Evolutionary conservation across 92 coral and sea anemone genomes (phyloP).

Genomic region (Epizoanthus stellaris): DNA sequence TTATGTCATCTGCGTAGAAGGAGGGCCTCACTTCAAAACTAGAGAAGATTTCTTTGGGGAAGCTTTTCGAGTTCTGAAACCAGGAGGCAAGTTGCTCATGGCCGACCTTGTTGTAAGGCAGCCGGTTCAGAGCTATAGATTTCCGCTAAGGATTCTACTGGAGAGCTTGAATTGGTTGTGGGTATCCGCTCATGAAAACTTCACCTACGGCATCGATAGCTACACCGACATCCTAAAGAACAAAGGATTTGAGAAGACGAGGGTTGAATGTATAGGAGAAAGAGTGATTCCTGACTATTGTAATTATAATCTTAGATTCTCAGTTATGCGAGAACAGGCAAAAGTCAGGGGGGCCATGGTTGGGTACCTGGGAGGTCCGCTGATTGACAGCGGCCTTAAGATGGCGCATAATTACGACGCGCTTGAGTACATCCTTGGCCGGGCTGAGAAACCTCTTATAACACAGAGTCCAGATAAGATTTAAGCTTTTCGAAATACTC

Average conservation of each 20-base stretch:
- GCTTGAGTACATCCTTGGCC: constrained; percentile 13
- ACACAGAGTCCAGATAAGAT: not conserved
- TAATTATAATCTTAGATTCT: constrained; percentile 20
- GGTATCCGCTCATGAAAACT: constrained; percentile 17
- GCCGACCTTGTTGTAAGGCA: constrained; percentile 38
- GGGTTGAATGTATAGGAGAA: constrained; percentile 52
- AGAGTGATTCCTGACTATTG: constrained; percentile 58
- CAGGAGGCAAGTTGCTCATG: constrained; percentile 54
- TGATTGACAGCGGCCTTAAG: constrained; percentile 33
- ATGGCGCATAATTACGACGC: not conserved
- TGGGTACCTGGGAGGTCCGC: constrained; percentile 55
- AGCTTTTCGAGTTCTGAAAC: constrained; percentile 68
- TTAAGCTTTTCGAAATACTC: not conserved
- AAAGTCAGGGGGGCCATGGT: constrained; percentile 58
- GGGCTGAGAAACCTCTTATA: constrained; percentile 12
- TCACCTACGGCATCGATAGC: constrained; percentile 36
- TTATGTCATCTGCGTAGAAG: constrained; percentile 58
- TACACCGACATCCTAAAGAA: not conserved
- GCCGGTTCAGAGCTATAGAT: constrained; percentile 22
- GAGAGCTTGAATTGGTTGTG: constrained; percentile 18
- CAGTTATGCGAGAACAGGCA: constrained; percentile 55
- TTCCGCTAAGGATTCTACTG: not conserved
- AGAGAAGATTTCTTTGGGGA: constrained; percentile 52
- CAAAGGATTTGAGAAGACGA: constrained; percentile 14
- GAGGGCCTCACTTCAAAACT: constrained; percentile 55